A percentile compares a stretch with the other conserved stretches of the same genome.
phyloP scores from a whole-genome alignment of 2,888 invertebrate genomes.

The Phrixothrix hirtus region DNA sequence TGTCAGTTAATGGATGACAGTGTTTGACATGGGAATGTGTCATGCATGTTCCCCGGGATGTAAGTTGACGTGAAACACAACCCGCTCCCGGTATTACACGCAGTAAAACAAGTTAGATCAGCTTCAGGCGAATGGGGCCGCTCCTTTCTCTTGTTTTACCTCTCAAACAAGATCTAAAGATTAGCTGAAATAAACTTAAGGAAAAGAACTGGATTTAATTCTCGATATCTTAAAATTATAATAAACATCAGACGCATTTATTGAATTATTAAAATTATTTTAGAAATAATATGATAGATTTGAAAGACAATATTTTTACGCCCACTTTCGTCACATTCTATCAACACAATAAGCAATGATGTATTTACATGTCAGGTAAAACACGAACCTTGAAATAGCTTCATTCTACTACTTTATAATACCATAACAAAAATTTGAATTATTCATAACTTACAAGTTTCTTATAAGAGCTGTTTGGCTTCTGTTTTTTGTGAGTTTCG shows the following conservation, averaged over 20 bases:
- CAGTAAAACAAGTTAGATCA: conserved; percentile 32
- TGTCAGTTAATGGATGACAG: conserved; percentile 36
- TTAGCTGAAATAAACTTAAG: conserved; percentile 3
- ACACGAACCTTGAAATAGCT: conserved; percentile 36
- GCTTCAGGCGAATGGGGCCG: conserved; percentile 27
- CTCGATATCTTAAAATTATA: conserved; percentile 1
- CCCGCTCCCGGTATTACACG: conserved; percentile 43
- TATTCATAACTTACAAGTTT: conserved; percentile 36
- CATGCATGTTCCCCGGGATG: conserved; percentile 29
- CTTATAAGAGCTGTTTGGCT: conserved; percentile 5
- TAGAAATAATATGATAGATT: conserved; percentile 24
- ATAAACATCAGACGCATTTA: conserved; percentile 15
- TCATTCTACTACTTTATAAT: conserved; percentile 31
- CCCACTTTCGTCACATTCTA: conserved; percentile 37
- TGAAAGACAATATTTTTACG: conserved; percentile 31
- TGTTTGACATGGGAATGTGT: conserved; percentile 36
- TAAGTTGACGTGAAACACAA: conserved; percentile 41
- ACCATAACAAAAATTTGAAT: conserved; percentile 39
- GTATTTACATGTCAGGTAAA: conserved; percentile 40
- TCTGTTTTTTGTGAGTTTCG: conserved; percentile 14
- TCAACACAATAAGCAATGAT: conserved; percentile 35
- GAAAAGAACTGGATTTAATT: conserved; percentile 3
- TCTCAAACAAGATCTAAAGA: conserved; percentile 11
- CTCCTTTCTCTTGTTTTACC: conserved; percentile 36
- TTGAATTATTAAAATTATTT: conserved; percentile 26